These are phyloP conservation scores for Zoroaster sp. DNA, from an alignment of 53 echinoderm and acorn worm genomes.

Conservation along the genomic window DNA sequence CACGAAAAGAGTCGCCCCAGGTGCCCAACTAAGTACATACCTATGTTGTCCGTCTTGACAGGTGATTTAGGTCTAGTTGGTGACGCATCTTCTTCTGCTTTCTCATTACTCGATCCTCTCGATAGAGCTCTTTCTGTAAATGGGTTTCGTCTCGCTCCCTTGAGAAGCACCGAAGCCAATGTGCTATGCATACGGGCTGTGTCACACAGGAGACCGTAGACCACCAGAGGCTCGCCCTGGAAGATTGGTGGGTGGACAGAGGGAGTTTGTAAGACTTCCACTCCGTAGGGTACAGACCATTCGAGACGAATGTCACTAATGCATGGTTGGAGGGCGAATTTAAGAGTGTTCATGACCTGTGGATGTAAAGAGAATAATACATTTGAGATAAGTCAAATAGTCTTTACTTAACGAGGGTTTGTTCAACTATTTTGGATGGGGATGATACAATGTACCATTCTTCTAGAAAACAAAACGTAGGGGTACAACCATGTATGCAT, in stretches of 20 bases:
- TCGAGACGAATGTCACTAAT: constrained; percentile 87
- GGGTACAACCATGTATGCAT: no score
- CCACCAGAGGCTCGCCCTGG: constrained; percentile 82
- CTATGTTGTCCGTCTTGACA: constrained; percentile 44
- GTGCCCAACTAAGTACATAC: no score
- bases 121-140: constrained; percentile 71
- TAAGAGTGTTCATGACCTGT: constrained; percentile 77
- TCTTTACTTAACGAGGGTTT: no score
- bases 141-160: constrained; percentile 67
- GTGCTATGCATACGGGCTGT: constrained; percentile 85
- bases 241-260: constrained; percentile 70
- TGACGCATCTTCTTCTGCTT: constrained; percentile 42
- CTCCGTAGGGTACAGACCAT: constrained; percentile 85
- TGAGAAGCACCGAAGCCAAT: constrained; percentile 78
- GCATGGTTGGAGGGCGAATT: constrained; percentile 84
- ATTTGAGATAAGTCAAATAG: no score
- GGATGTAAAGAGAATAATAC: neutral
- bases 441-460: no score
- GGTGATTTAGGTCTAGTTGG: constrained; percentile 70
- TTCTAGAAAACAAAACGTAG: no score
- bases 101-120: constrained; percentile 69
- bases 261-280: constrained; percentile 87
- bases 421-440: no score
- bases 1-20: no score
- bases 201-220: constrained; percentile 92